Base-by-base conservation (phyloP, 2,888 invertebrate species). In the Phortica magna region DNA sequence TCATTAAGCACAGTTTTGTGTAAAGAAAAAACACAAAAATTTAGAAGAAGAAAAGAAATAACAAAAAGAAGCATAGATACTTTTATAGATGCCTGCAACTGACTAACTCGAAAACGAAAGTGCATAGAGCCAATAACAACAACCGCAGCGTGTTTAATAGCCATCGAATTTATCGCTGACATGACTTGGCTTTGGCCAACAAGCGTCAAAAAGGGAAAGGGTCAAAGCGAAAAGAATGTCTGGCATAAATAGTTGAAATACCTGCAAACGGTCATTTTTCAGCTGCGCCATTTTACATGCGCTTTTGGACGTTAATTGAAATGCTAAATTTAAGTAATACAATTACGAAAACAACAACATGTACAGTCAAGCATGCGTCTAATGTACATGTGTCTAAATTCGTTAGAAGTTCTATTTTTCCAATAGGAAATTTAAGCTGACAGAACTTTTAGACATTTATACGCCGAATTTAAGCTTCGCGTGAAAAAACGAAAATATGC, bases 191-290 rank as follows among this genome's bases (percentile, higher is more conserved):
- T 68, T 68, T 68, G 68, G 68, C 48, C 43, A 61, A 48, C 48
- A 48, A 48, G 10, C 9, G 14, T 6, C 14, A 48, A 14, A 48
- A 48, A 48, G 48, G 14, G 9, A 48, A 48, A 48, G n/a, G n/a
- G n/a, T n/a, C n/a, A n/a, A n/a, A n/a, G n/a, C 61, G 19, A 17
- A 61, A 48, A 48, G 7, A 48, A 48, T 12, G 3, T 48, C 4
- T 12, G 64, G 64, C 64, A 64, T 64, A 41, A 68, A 68, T 68
- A 43, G 43, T 68, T 68, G 19, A 68, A 68, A 68, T 68, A 17
- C 68, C 68, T 43, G 48, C 3, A 48, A 48, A 9, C 10, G 3
- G 10, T 10, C 6, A 43, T 7, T 43, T 43, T 43, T 43, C 43
- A 43, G 48, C 9, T 48, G 48, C 48, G 48, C 48, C 48, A 48